Percentiles rank a stretch among this genome's conserved stretches.
These are phyloP conservation scores for Leucophora obtusa DNA, from an alignment of 2,888 invertebrate genomes.

Conservation along the genomic window DNA sequence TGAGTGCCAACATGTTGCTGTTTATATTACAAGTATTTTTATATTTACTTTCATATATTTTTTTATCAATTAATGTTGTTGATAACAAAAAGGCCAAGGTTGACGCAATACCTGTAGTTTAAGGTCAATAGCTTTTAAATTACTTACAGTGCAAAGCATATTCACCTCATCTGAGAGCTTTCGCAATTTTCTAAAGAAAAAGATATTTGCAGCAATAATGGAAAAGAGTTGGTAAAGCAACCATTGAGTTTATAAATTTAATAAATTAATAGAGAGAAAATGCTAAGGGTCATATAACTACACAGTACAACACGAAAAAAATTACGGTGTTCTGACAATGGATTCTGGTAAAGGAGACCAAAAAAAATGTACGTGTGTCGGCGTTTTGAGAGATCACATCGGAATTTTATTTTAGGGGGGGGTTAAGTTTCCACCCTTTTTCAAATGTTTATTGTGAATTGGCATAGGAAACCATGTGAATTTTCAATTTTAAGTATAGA, in stretches of 20 bases:
- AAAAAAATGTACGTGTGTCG: too few species aligned
- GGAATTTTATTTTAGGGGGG: too few species aligned
- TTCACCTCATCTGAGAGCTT: constrained; percentile 9
- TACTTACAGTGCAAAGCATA: constrained; percentile 15
- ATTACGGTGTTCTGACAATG: too few species aligned
- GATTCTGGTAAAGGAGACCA: too few species aligned
- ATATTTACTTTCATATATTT: constrained; percentile 34
- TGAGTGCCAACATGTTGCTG: constrained; percentile 34
- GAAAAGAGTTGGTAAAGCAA: not conserved
- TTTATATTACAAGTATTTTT: not conserved
- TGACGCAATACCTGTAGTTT: constrained; percentile 32
- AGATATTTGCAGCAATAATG: not conserved
- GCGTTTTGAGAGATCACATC: too few species aligned
- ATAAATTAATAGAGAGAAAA: too few species aligned
- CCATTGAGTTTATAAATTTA: not conserved
- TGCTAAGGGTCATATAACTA: too few species aligned
- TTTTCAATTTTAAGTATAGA: too few species aligned
- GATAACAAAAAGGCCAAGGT: constrained; percentile 57
- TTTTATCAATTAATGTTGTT: constrained; percentile 38
- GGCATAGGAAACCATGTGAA: too few species aligned
- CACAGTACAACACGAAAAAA: too few species aligned
- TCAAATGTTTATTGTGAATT: too few species aligned
- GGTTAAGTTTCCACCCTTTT: too few species aligned
- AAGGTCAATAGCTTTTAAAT: constrained; percentile 50
- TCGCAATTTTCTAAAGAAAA: not conserved